These are phyloP conservation scores for Chromis chromis DNA, from an alignment of 2,797 vertebrate species.

Conservation along the genomic window DNA sequence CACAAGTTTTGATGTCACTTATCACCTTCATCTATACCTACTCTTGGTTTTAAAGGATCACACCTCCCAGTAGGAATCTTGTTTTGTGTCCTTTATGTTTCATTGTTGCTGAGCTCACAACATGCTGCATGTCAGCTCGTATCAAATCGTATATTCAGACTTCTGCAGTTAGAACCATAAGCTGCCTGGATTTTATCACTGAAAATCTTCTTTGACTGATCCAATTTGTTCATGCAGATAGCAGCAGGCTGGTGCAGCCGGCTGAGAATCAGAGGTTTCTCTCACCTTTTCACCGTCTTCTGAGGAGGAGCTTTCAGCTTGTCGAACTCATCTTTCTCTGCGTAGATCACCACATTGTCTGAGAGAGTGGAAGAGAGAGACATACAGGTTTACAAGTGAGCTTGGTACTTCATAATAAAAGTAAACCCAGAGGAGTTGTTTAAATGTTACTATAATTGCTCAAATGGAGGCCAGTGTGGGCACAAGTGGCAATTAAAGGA, in stretches of 20 bases:
- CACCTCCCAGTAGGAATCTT: background rate
- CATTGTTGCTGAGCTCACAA: background rate
- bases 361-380: slow-evolving; percentile 28
- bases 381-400: background rate
- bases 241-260: background rate
- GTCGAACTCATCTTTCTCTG: slow-evolving; percentile 98
- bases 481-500: too few species aligned
- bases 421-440: background rate
- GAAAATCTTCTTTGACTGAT: background rate
- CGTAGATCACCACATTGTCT: slow-evolving; percentile 95
- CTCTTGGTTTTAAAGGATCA: too few species aligned
- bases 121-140: background rate
- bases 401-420: background rate
- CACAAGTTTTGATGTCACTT: too few species aligned
- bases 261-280: background rate
- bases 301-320: slow-evolving; percentile 92
- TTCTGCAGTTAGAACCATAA: slow-evolving; percentile 1
- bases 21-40: too few species aligned
- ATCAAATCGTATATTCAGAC: background rate
- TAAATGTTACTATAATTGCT: background rate
- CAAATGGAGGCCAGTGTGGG: too few species aligned
- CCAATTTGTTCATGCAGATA: background rate
- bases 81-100: background rate
- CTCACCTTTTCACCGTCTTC: slow-evolving; percentile 94
- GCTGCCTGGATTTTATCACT: slow-evolving; percentile 6